Evolutionary conservation across 2,797 vertebrate genomes (phyloP).

Genomic region (Siniperca scherzeri): DNA sequence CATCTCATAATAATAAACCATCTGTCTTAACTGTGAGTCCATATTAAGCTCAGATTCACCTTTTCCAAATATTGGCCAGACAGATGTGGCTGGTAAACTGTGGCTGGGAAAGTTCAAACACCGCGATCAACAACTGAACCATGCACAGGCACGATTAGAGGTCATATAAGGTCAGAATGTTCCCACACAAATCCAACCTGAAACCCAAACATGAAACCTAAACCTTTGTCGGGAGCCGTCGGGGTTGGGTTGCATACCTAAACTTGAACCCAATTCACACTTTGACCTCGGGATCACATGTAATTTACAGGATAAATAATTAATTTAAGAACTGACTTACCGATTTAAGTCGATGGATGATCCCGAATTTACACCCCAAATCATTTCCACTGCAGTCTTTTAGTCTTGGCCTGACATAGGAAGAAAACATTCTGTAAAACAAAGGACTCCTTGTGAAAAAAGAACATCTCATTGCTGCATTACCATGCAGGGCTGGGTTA

Average conservation of each 20-base stretch:
- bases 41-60: neutral
- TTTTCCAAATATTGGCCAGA: neutral
- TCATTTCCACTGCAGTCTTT: neutral
- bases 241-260: rapidly evolving
- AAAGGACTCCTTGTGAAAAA: neutral
- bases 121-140: neutral
- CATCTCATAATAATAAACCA: neutral
- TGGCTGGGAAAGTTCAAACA: neutral
- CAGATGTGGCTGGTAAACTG: neutral
- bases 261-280: neutral
- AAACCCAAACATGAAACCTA: conserved; percentile 9
- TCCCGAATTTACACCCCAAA: neutral
- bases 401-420: neutral
- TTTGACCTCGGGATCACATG: neutral
- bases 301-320: neutral
- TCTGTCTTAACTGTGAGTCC: neutral
- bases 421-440: neutral
- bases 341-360: neutral
- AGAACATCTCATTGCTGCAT: neutral
- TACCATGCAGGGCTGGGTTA: neutral
- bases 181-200: conserved; percentile 25
- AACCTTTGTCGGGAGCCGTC: neutral
- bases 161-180: neutral
- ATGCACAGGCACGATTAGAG: neutral
- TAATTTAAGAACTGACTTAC: neutral